A percentile compares a stretch with the other conserved stretches of the same genome.
These are phyloP conservation scores for Conger conger DNA, from an alignment of 2,113 vertebrate genomes.

Conservation along the genomic window DNA sequence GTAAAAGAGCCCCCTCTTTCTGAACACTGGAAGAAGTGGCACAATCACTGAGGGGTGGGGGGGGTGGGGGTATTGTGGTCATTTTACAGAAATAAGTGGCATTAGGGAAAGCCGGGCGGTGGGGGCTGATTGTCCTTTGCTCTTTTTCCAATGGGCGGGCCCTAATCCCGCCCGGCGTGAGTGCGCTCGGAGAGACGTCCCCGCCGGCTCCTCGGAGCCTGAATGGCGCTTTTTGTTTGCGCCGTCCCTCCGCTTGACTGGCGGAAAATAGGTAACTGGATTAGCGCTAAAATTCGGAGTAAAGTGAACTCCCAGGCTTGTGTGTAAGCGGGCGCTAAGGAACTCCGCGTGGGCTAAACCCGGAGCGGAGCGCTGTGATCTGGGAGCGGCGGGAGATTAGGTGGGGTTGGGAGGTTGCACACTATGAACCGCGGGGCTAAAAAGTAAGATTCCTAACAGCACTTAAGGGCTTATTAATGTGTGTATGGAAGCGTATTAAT, in stretches of 20 bases:
- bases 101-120: slow-evolving; percentile 56
- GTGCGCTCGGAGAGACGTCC: slow-evolving; percentile 77
- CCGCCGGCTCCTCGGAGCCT: slow-evolving; percentile 78
- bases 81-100: slow-evolving; percentile 70
- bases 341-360: slow-evolving; percentile 60
- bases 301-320: slow-evolving; percentile 80
- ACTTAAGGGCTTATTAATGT: slow-evolving; percentile 76
- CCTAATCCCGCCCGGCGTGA: slow-evolving; percentile 74
- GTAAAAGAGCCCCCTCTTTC: slow-evolving; percentile 14
- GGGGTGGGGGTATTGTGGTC: slow-evolving; percentile 51
- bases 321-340: slow-evolving; percentile 69
- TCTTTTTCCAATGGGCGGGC: slow-evolving; percentile 65
- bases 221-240: slow-evolving; percentile 78
- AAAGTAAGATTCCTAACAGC: slow-evolving; percentile 71
- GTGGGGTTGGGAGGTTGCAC: slow-evolving; percentile 72
- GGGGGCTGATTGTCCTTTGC: slow-evolving; percentile 44
- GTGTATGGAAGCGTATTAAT: slow-evolving; percentile 74
- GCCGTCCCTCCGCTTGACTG: slow-evolving; percentile 79
- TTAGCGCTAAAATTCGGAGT: slow-evolving; percentile 81
- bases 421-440: slow-evolving; percentile 69
- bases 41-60: slow-evolving; percentile 35
- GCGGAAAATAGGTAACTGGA: slow-evolving; percentile 83
- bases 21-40: slow-evolving; percentile 43
- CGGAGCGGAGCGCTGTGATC: slow-evolving; percentile 62
- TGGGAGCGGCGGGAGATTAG: slow-evolving; percentile 60